Percentiles rank a stretch among this genome's conserved stretches.
Conservation (phyloP, 2,797 vertebrate genomes). For the Salarias fasciatus region DNA sequence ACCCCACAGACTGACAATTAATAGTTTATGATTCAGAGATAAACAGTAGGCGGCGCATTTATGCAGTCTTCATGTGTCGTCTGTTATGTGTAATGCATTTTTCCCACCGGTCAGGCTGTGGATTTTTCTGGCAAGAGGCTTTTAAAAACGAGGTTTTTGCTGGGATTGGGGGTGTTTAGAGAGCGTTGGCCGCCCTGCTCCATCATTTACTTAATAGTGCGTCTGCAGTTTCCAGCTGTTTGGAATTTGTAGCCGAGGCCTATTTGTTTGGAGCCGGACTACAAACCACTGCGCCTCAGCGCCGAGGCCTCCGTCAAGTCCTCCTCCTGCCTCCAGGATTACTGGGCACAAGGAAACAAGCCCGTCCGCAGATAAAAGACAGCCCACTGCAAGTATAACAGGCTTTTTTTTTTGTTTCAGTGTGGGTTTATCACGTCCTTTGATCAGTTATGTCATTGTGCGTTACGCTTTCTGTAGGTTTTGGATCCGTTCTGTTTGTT, state of each 20-base stretch:
- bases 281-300: background rate
- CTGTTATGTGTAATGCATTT: slow-evolving; percentile 11
- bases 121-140: slow-evolving; percentile 32
- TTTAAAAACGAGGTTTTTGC: slow-evolving; percentile 35
- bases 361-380: slow-evolving; percentile 42
- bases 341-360: slow-evolving; percentile 11
- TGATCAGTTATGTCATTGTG: slow-evolving; percentile 61
- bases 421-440: slow-evolving; percentile 48
- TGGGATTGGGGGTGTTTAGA: slow-evolving; percentile 62
- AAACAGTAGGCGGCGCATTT: background rate
- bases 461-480: slow-evolving; percentile 46
- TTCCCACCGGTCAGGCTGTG: slow-evolving; percentile 45
- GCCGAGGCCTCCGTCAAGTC: no score
- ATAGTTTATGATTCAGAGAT: background rate
- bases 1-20: background rate
- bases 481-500: slow-evolving; percentile 34
- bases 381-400: slow-evolving; percentile 25
- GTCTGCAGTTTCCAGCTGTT: slow-evolving; percentile 78
- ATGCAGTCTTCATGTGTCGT: slow-evolving; percentile 20
- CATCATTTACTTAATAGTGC: slow-evolving; percentile 76
- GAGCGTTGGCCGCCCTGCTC: slow-evolving; percentile 69
- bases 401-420: slow-evolving; percentile 24
- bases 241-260: slow-evolving; percentile 66
- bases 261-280: slow-evolving; percentile 60
- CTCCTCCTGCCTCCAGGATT: no score